Evolutionary conservation across 1,140 invertebrate genomes (phyloP).

Genomic region (Scaptomyza graminum): DNA sequence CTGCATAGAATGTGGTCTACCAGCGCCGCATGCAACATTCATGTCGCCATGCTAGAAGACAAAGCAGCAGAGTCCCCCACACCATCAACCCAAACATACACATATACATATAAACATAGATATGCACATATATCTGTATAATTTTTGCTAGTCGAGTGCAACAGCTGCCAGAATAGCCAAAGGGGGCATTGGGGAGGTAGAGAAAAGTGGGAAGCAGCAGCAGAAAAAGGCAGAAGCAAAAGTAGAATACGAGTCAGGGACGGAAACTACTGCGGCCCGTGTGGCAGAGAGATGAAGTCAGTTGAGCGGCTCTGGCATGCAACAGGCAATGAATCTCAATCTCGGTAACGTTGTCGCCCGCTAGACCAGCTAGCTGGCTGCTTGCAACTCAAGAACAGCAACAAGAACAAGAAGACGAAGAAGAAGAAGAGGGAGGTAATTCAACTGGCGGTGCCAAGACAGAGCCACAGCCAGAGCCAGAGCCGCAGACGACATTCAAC

Average conservation of each 20-base stretch:
- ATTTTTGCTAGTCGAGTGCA: conserved; percentile 45
- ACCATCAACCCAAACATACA: background rate
- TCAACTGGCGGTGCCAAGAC: conserved; percentile 33
- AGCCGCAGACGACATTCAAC: conserved; percentile 63
- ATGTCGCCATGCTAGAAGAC: conserved; percentile 43
- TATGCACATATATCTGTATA: conserved; percentile 43
- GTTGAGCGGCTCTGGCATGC: conserved; percentile 73
- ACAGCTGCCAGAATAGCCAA: conserved; percentile 16
- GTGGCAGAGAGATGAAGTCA: conserved; percentile 46
- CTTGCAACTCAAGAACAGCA: conserved; percentile 28
- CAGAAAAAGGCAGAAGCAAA: background rate
- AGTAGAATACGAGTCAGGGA: background rate
- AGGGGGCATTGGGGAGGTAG: background rate
- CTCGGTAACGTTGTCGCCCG: conserved; percentile 48
- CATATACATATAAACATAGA: conserved; percentile 10
- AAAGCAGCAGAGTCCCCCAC: conserved; percentile 23
- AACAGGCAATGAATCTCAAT: conserved; percentile 82
- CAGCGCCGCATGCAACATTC: conserved; percentile 47
- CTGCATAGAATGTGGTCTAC: conserved; percentile 53
- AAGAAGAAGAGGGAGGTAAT: conserved; percentile 26
- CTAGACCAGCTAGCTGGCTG: conserved; percentile 12
- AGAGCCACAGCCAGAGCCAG: conserved; percentile 16
- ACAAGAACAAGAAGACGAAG: conserved; percentile 33
- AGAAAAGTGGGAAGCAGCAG: conserved; percentile 1
- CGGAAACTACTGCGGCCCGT: background rate